phyloP scores from a whole-genome alignment of 2,113 vertebrate species.

The Struthio camelus region DNA sequence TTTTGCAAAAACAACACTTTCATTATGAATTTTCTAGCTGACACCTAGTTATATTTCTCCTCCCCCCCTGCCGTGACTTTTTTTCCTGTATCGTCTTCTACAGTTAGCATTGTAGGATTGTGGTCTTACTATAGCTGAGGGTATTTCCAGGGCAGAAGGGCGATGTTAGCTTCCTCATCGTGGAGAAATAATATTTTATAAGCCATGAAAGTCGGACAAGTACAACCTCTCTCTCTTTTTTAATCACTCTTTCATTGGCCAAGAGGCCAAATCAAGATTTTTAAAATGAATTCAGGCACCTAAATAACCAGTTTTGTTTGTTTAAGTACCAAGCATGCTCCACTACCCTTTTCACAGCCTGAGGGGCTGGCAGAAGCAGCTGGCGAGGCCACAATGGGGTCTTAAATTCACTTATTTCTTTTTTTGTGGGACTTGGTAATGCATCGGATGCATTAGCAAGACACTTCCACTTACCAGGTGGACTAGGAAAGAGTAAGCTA shows the following conservation, averaged over 20 bases:
- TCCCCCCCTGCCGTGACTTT: not conserved
- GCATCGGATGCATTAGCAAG: not conserved
- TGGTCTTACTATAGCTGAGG: no score
- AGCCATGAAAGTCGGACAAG: not conserved
- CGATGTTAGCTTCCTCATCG: not conserved
- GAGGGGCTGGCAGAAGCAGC: not conserved
- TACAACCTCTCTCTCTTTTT: not conserved
- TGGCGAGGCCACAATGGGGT: not conserved
- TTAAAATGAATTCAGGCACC: no score
- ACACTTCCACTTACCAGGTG: not conserved
- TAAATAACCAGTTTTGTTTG: not conserved
- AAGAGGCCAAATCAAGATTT: not conserved
- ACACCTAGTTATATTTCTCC: fast-evolving
- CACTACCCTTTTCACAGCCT: not conserved
- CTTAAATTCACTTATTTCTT: not conserved
- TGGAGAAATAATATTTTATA: not conserved
- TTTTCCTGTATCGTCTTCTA: no score
- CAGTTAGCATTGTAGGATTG: fast-evolving
- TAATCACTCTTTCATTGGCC: no score
- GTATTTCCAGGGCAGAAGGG: not conserved
- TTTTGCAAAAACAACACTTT: not conserved
- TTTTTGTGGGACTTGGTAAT: not conserved
- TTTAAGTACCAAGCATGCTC: not conserved
- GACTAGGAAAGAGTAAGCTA: not conserved
- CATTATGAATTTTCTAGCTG: fast-evolving